Base-by-base conservation (phyloP, 2,113 vertebrate genomes). In the Strigops habroptila region DNA sequence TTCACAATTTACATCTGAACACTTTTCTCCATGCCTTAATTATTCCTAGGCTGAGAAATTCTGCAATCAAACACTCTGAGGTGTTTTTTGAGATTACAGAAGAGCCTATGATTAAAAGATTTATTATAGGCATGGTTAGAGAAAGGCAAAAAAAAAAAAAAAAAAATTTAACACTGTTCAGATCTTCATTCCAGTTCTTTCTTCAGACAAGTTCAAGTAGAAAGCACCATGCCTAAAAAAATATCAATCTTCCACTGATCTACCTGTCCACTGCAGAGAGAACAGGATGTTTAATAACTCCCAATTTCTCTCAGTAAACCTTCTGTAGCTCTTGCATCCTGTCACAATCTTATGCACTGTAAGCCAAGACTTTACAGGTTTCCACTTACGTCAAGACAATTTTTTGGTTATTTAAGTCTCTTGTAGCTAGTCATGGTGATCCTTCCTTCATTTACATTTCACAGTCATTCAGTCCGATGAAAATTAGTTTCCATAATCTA, bases 201-300 rank as follows among this genome's bases (percentile, higher is more conserved):
- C 41, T 55, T 65, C 16, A 65, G 51, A 60, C 25, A 74, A 88
- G 21, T 70, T 70, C 25, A 80, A 90, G 41, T 5, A 77, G 30
- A 69, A 88, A 78, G 63, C 43, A 80, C 3, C 8, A 53, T 10
- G 13, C 23, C 49, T 37, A n/a, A 28, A 84, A 31, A 22, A 5
- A 35, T 24, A 71, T 52, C 31, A 57, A 4, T 69, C 46, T 69
- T 79, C 11, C 24, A 70, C 37, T 39, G 13, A 43, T 0, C 0
- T 5, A 1, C 18, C 7, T 51, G 25, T 28, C 59, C 1, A 1
- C 25, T 35, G 12, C 27, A 59, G 55, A 70, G 27, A 62, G 18
- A 93, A 64, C 7, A 63, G 28, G 35, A 4, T n/a, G 6, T 86
- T 86, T 31, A 83, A 2, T 14, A 80, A 28, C 39, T 43, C 31